Percentiles rank a stretch among this genome's conserved stretches.
These are phyloP conservation scores for Elegia similella DNA, from an alignment of 2,888 invertebrate genomes.

Conservation along the genomic window DNA sequence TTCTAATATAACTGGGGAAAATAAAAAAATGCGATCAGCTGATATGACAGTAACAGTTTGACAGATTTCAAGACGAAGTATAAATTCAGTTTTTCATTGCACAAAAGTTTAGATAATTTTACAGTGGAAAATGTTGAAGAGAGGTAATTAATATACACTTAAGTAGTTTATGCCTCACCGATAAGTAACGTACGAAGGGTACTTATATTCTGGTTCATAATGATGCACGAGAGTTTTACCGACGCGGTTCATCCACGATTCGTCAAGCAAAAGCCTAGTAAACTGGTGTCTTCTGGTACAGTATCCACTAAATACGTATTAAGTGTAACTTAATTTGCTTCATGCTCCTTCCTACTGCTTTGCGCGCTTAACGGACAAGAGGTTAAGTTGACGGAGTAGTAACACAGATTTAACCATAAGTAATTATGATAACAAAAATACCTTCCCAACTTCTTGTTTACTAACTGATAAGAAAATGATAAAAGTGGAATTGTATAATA, in stretches of 20 bases:
- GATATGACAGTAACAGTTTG: too few relatives aligned
- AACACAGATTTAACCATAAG: background rate
- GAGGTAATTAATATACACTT: constrained; percentile 50
- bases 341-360: background rate
- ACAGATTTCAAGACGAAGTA: too few relatives aligned
- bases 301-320: constrained; percentile 40
- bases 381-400: background rate
- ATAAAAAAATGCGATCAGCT: too few relatives aligned
- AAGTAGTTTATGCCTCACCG: background rate
- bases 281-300: constrained; percentile 50
- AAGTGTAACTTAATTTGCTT: background rate
- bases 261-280: constrained; percentile 38
- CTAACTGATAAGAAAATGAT: background rate
- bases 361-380: background rate
- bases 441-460: background rate
- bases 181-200: background rate
- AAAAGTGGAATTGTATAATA: background rate
- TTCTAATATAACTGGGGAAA: too few relatives aligned
- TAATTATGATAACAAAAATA: background rate
- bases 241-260: constrained; percentile 69
- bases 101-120: background rate
- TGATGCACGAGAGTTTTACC: constrained; percentile 43
- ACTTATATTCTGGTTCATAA: too few relatives aligned
- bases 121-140: constrained; percentile 44
- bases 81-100: too few relatives aligned